phyloP scores from a whole-genome alignment of 2,113 vertebrate genomes.

The Patagioenas fasciata region DNA sequence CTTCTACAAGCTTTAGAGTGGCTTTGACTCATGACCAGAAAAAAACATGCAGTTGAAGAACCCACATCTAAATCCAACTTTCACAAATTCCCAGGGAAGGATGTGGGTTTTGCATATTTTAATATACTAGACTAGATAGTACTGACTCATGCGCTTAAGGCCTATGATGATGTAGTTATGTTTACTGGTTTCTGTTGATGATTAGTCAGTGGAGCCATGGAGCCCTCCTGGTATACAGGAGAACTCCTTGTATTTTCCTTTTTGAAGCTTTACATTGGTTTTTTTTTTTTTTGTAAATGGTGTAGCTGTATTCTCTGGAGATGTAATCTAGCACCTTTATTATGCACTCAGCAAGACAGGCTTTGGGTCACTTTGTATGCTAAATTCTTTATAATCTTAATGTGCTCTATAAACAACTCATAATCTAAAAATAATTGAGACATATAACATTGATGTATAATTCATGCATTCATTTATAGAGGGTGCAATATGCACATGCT shows the following conservation, averaged over 20 bases:
- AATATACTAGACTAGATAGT: not conserved
- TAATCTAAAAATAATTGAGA: slow-evolving; percentile 48
- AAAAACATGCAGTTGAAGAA: not conserved
- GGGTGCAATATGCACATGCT: slow-evolving; percentile 35
- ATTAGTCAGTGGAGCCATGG: not conserved
- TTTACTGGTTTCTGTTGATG: not conserved
- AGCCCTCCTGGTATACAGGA: not conserved
- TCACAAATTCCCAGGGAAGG: not conserved
- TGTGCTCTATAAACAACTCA: slow-evolving; percentile 3
- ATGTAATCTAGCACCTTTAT: not conserved
- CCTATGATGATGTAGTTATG: not conserved
- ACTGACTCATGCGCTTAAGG: not conserved
- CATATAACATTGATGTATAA: not conserved
- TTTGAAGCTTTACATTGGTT: not conserved
- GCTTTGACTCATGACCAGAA: not conserved
- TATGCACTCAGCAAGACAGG: not conserved
- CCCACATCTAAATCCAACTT: not conserved
- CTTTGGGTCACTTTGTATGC: slow-evolving; percentile 7
- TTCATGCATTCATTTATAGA: slow-evolving; percentile 50
- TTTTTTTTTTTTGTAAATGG: not conserved
- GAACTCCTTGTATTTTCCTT: not conserved
- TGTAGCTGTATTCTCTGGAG: not conserved
- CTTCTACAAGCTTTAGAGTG: not conserved
- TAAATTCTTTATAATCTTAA: not conserved
- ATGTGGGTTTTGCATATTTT: not conserved